A percentile compares a stretch with the other conserved stretches of the same genome.
Evolutionary conservation across 1,140 invertebrate species (phyloP).

Genomic region (Drosophila orosa): DNA sequence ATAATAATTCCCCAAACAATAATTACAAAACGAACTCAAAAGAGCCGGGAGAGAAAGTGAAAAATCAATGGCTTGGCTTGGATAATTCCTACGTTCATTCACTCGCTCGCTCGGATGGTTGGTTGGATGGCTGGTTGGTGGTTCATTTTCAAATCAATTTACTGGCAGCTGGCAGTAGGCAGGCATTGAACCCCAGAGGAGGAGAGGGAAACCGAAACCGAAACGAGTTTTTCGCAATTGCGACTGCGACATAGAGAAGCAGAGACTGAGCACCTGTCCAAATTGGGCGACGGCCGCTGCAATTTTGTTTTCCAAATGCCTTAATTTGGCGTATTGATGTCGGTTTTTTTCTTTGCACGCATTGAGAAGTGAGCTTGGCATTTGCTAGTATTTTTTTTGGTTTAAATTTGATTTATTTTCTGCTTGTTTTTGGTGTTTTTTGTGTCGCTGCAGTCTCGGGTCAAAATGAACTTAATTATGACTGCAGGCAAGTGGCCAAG

Average conservation of each 20-base stretch:
- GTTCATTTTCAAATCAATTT: constrained; percentile 68
- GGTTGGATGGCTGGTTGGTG: constrained; percentile 16
- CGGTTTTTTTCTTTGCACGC: constrained; percentile 31
- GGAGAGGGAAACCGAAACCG: background rate
- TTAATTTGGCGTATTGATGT: constrained; percentile 57
- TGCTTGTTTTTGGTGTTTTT: constrained; percentile 7
- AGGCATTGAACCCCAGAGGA: constrained; percentile 67
- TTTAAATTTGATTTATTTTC: constrained; percentile 23
- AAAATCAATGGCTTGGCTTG: constrained; percentile 53
- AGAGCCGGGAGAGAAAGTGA: constrained; percentile 65
- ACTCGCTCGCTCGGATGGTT: constrained; percentile 20
- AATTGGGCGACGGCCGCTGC: constrained; percentile 50
- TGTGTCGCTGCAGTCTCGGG: constrained; percentile 11
- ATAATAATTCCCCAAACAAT: constrained; percentile 55
- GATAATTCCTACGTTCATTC: constrained; percentile 38
- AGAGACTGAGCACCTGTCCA: constrained; percentile 46
- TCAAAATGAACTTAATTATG: constrained; percentile 42
- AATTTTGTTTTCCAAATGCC: constrained; percentile 49
- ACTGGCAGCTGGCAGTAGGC: constrained; percentile 21
- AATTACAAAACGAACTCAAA: constrained; percentile 54
- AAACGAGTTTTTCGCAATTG: constrained; percentile 64
- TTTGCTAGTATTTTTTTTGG: constrained; percentile 24
- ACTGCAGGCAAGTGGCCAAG: constrained; percentile 42
- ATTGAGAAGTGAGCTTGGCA: constrained; percentile 34
- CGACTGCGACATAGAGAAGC: constrained; percentile 20